Evolutionary conservation across 2,113 vertebrate genomes (phyloP).

Genomic region (Guaruba guarouba): DNA sequence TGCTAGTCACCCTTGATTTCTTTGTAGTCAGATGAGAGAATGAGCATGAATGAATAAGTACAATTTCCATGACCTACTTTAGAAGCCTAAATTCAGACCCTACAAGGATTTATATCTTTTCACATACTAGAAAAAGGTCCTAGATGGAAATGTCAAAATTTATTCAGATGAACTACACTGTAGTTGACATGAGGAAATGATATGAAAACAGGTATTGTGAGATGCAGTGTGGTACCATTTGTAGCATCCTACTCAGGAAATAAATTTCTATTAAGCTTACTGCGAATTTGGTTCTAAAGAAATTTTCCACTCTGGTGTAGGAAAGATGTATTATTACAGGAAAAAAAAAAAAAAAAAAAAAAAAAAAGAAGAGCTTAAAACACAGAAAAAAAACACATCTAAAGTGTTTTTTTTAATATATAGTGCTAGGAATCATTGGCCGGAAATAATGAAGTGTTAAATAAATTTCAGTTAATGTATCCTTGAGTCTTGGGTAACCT

Average conservation of each 20-base stretch:
- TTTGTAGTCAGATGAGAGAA: conserved; percentile 24
- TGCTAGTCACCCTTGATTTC: neutral
- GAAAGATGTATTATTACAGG: neutral
- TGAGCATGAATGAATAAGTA: neutral
- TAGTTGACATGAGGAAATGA: neutral
- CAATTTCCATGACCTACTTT: conserved; percentile 47
- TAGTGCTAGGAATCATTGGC: neutral
- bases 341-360: neutral
- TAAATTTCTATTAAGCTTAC: neutral
- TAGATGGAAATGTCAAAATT: neutral
- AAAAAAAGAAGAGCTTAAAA: neutral
- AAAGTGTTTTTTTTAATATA: neutral
- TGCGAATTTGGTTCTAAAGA: neutral
- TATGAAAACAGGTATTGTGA: neutral
- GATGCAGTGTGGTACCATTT: neutral
- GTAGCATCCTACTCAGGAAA: neutral
- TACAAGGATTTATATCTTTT: neutral
- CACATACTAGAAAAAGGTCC: neutral
- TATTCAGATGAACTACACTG: neutral
- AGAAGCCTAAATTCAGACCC: conserved; percentile 6
- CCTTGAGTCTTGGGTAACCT: neutral
- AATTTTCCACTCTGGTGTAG: neutral
- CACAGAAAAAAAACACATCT: fast-evolving
- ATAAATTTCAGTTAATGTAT: neutral
- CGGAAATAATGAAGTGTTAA: neutral